phyloP scores from a whole-genome alignment of 2,113 vertebrate species.

The Ovibos moschatus region DNA sequence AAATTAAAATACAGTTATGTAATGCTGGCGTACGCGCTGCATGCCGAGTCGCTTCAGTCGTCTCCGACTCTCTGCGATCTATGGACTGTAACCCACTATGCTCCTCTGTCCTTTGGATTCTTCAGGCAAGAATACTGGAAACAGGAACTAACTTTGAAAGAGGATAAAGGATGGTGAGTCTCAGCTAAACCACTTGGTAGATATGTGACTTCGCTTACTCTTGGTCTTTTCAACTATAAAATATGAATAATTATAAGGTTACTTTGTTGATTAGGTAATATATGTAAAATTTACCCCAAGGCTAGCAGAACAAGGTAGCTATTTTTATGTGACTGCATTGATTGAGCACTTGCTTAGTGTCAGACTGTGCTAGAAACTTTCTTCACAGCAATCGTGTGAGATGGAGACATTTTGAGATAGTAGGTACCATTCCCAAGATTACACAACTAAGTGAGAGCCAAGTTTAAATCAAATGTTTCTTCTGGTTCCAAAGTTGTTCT shows the following conservation, averaged over 20 bases:
- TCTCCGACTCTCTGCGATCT: accelerated
- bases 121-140: not conserved
- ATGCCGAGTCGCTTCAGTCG: not conserved
- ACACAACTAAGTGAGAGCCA: not conserved
- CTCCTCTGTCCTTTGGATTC: not conserved
- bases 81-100: not conserved
- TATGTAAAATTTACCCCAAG: not conserved
- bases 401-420: not conserved
- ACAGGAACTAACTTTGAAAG: not conserved
- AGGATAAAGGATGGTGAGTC: not conserved
- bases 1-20: not conserved
- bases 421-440: not conserved
- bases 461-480: not conserved
- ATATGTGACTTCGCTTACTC: not conserved
- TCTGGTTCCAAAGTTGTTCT: not conserved
- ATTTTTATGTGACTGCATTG: not conserved
- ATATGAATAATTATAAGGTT: not conserved
- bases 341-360: not conserved
- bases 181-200: not conserved
- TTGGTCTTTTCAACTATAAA: not conserved
- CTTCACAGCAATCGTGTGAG: not conserved
- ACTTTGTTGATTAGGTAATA: not conserved
- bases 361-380: not conserved
- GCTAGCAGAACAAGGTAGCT: not conserved
- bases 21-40: not conserved